These are phyloP conservation scores for Ptychoptera albimana DNA, from an alignment of 2,888 invertebrate species.

Conservation along the genomic window DNA sequence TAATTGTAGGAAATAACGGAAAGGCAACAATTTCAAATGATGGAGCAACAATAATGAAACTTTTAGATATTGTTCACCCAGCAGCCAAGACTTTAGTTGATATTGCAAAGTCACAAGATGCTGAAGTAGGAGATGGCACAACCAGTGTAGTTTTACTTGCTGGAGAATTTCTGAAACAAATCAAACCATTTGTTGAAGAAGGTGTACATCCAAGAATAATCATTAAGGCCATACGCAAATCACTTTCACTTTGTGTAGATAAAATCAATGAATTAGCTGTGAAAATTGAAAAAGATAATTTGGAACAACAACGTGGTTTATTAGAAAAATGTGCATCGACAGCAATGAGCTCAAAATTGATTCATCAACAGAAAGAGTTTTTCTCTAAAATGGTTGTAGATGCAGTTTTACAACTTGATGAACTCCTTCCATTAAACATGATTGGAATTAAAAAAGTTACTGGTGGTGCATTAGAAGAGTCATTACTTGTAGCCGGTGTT, in stretches of 20 bases:
- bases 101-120: slow-evolving; percentile 98
- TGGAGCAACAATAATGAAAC: slow-evolving; percentile 96
- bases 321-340: slow-evolving; percentile 88
- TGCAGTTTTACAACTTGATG: slow-evolving; percentile 82
- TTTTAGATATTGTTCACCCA: slow-evolving; percentile 95
- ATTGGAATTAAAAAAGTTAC: slow-evolving; percentile 96
- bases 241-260: slow-evolving; percentile 64
- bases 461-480: slow-evolving; percentile 72
- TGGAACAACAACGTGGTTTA: slow-evolving; percentile 32
- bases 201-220: slow-evolving; percentile 88
- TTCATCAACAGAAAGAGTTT: slow-evolving; percentile 88
- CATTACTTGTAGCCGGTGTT: slow-evolving; percentile 75
- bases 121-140: slow-evolving; percentile 97
- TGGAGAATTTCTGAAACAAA: slow-evolving; percentile 86
- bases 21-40: slow-evolving; percentile 97
- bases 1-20: slow-evolving; percentile 80
- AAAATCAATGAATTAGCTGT: slow-evolving; percentile 73
- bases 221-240: slow-evolving; percentile 74
- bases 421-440: slow-evolving; percentile 89
- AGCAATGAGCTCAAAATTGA: slow-evolving; percentile 92
- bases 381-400: slow-evolving; percentile 97
- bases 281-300: slow-evolving; percentile 53
- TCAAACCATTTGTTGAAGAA: slow-evolving; percentile 93
- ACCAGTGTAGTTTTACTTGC: slow-evolving; percentile 93
- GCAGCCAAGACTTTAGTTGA: slow-evolving; percentile 96